These are phyloP conservation scores for Uloborus plumipes DNA, from an alignment of 2,888 invertebrate genomes.

Conservation along the genomic window DNA sequence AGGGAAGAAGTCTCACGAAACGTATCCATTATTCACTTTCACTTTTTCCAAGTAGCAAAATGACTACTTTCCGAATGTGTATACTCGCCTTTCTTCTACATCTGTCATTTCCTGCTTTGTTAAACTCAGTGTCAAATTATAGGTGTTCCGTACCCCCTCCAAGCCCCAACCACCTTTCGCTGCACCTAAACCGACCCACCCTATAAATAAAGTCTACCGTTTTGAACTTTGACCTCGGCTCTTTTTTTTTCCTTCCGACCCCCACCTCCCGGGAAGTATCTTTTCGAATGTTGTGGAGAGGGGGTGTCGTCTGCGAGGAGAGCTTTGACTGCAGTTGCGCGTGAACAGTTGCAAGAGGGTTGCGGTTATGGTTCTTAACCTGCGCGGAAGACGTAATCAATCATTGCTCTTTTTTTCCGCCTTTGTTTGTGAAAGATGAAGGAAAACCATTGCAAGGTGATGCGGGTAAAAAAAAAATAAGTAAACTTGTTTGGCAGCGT, in stretches of 20 bases:
- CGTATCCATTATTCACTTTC: neutral
- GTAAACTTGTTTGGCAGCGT: too few species aligned
- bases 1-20: too few species aligned
- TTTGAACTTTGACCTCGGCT: slow-evolving; percentile 22
- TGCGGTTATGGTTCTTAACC: too few species aligned
- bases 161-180: slow-evolving; percentile 21
- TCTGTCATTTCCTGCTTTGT: slow-evolving; percentile 58
- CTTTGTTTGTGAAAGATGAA: slow-evolving; percentile 8
- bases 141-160: neutral
- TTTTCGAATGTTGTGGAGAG: too few species aligned
- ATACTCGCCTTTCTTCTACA: slow-evolving; percentile 10
- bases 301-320: too few species aligned
- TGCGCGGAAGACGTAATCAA: too few species aligned
- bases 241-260: neutral
- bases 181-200: slow-evolving; percentile 29
- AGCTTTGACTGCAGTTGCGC: too few species aligned
- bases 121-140: slow-evolving; percentile 26
- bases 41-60: neutral
- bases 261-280: neutral
- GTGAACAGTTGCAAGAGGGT: too few species aligned
- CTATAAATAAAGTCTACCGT: slow-evolving; percentile 45
- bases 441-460: too few species aligned
- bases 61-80: neutral
- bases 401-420: neutral
- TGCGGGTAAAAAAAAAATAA: too few species aligned